Evolutionary conservation across 2,113 vertebrate species (phyloP).

Genomic region (Dasyprocta punctata): DNA sequence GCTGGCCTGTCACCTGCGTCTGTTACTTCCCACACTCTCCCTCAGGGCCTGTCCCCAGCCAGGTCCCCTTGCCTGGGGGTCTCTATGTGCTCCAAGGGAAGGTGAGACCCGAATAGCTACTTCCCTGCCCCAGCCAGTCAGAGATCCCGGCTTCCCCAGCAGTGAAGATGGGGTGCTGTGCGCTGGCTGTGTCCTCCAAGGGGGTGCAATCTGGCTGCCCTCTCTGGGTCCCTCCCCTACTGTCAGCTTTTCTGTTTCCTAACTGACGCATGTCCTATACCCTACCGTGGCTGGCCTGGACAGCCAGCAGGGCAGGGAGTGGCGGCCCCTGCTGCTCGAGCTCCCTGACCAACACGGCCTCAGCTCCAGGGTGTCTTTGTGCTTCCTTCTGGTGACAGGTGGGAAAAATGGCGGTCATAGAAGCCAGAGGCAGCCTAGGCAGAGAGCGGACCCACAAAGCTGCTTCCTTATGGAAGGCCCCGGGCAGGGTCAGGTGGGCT

Average conservation of each 20-base stretch:
- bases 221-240: not conserved
- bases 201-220: not conserved
- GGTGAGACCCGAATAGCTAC: not conserved
- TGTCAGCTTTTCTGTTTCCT: conserved; percentile 2
- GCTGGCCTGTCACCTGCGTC: not conserved
- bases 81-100: not conserved
- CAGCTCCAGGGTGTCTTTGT: not conserved
- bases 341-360: not conserved
- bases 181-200: rapidly evolving
- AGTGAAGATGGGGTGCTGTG: not conserved
- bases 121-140: rapidly evolving
- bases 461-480: not conserved
- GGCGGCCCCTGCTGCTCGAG: not conserved
- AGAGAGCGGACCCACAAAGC: not conserved
- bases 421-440: not conserved
- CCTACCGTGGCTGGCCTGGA: rapidly evolving
- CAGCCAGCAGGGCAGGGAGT: rapidly evolving
- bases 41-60: not conserved
- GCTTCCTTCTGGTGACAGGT: not conserved
- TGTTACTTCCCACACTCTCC: not conserved
- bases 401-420: not conserved
- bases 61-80: rapidly evolving
- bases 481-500: not conserved
- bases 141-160: not conserved
- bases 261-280: not conserved